A percentile compares a stretch with the other conserved stretches of the same genome.
These are phyloP conservation scores for Papilio dardanus DNA, from an alignment of 1,140 invertebrate species.

Conservation along the genomic window DNA sequence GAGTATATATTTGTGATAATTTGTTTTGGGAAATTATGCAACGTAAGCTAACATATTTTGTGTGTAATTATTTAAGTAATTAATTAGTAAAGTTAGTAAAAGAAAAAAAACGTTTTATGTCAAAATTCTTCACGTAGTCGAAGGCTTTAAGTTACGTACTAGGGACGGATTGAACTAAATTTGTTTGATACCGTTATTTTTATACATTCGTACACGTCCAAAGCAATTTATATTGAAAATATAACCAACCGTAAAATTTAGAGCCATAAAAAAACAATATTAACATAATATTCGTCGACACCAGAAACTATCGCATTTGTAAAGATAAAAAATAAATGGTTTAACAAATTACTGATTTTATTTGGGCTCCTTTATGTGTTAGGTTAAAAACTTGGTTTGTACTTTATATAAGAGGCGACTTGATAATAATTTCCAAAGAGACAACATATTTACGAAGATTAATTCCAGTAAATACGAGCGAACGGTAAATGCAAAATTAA, in stretches of 20 bases:
- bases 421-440: not conserved
- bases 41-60: too few relatives aligned
- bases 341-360: not conserved
- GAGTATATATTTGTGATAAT: not conserved
- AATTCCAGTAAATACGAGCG: conserved; percentile 35
- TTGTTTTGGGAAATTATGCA: not conserved
- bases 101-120: not conserved
- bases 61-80: not conserved
- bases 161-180: conserved; percentile 76
- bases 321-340: not conserved
- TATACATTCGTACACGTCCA: conserved; percentile 4
- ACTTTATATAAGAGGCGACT: not conserved
- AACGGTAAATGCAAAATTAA: conserved; percentile 64
- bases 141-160: conserved; percentile 42
- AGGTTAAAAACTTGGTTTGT: not conserved
- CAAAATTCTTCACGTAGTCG: conserved; percentile 22
- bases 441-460: not conserved
- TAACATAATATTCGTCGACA: not conserved
- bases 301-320: not conserved
- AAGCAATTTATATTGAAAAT: not conserved
- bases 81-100: conserved; percentile 2
- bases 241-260: not conserved
- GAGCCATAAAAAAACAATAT: not conserved
- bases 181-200: conserved; percentile 36
- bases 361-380: not conserved